Conservation (phyloP, 2,888 invertebrate species). For the Balanococcus diminutus region DNA sequence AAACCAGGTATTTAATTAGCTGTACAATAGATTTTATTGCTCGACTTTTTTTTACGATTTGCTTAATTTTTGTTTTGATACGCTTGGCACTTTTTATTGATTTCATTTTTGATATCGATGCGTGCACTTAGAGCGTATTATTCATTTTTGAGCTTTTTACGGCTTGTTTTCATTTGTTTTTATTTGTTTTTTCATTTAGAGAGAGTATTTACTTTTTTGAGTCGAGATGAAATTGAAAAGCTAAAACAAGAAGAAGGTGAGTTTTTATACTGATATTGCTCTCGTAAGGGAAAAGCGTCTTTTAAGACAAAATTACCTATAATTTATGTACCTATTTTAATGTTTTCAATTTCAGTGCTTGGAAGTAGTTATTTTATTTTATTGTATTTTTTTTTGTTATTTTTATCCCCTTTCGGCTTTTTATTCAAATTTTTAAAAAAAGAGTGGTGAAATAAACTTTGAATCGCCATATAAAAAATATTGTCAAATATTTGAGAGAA, state of each 20-base stretch:
- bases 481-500: too few species aligned
- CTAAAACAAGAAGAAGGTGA: conserved; percentile 87
- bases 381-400: too few species aligned
- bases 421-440: too few species aligned
- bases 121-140: not conserved
- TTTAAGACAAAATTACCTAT: too few species aligned
- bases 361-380: too few species aligned
- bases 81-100: not conserved
- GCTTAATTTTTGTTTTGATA: not conserved
- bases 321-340: too few species aligned
- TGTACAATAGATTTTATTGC: conserved; percentile 6
- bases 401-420: too few species aligned
- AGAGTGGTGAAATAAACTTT: too few species aligned
- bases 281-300: too few species aligned
- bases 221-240: conserved; percentile 91
- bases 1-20: conserved; percentile 71
- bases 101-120: not conserved
- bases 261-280: too few species aligned
- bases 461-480: too few species aligned
- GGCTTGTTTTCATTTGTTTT: conserved; percentile 31
- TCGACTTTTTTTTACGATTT: not conserved
- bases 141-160: not conserved
- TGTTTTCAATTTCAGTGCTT: too few species aligned
- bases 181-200: conserved; percentile 66
- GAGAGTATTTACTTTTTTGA: conserved; percentile 91